These are phyloP conservation scores for Trachelus iudaicus DNA, from an alignment of 2,888 invertebrate genomes.

Conservation along the genomic window DNA sequence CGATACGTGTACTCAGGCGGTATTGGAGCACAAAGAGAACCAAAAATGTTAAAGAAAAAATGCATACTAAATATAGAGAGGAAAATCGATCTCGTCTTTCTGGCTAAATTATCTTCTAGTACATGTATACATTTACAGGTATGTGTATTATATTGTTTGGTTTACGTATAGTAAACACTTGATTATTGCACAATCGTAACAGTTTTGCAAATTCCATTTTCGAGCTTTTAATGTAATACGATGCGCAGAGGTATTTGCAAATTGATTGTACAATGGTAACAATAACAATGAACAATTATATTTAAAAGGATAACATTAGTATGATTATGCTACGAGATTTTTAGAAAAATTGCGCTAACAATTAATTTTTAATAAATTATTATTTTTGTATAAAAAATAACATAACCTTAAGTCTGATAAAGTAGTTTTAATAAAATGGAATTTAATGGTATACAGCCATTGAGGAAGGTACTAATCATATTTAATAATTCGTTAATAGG, in stretches of 20 bases:
- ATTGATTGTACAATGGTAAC: neutral
- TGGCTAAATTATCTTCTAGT: neutral
- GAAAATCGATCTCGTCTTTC: neutral
- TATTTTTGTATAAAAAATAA: neutral
- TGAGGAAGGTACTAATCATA: neutral
- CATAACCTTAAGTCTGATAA: neutral
- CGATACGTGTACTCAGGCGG: neutral
- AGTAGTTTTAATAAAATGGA: neutral
- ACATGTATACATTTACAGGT: neutral
- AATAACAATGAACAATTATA: neutral
- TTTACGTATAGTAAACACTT: neutral
- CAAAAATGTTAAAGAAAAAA: neutral
- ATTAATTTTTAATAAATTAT: neutral
- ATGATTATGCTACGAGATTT: neutral
- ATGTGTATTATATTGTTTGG: neutral
- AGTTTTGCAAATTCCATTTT: neutral
- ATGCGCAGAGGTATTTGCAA: neutral
- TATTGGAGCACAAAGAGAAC: neutral
- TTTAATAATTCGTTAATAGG: neutral
- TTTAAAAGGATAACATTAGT: neutral
- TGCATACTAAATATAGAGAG: neutral
- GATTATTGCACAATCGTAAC: neutral
- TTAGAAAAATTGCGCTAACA: neutral
- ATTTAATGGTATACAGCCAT: neutral
- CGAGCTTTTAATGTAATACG: neutral